Evolutionary conservation across 2,113 vertebrate species (phyloP).

Genomic region (Mus pahari): DNA sequence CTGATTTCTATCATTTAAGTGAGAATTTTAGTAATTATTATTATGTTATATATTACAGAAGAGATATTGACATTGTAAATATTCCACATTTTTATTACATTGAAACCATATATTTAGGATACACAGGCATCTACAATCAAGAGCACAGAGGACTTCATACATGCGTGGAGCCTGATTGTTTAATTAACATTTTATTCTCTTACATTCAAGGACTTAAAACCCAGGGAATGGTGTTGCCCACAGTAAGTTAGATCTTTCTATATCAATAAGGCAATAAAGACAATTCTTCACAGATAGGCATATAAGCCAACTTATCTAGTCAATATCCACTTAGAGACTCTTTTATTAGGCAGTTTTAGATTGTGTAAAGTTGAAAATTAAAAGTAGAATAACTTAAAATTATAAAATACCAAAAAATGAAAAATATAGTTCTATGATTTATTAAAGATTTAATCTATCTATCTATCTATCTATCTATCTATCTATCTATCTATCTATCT

Average conservation of each 20-base stretch:
- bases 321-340: not conserved
- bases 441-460: not conserved
- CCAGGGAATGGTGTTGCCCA: not conserved
- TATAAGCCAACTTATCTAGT: not conserved
- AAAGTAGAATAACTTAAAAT: not conserved
- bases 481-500: too few relatives aligned
- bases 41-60: not conserved
- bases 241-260: not conserved
- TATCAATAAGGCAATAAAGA: not conserved
- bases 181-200: not conserved
- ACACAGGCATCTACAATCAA: not conserved
- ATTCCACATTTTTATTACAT: not conserved
- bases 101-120: not conserved
- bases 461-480: too few relatives aligned
- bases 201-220: not conserved
- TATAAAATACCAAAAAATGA: not conserved
- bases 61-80: not conserved
- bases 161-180: not conserved
- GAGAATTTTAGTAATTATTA: not conserved
- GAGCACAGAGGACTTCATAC: not conserved
- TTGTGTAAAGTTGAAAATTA: not conserved
- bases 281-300: not conserved
- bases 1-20: not conserved
- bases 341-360: not conserved
- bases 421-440: not conserved